Evolutionary conservation across 92 coral and sea anemone species (phyloP), one percentile per base, ranked within the genome.

Genomic region (Micromussa lordhowensis): DNA sequence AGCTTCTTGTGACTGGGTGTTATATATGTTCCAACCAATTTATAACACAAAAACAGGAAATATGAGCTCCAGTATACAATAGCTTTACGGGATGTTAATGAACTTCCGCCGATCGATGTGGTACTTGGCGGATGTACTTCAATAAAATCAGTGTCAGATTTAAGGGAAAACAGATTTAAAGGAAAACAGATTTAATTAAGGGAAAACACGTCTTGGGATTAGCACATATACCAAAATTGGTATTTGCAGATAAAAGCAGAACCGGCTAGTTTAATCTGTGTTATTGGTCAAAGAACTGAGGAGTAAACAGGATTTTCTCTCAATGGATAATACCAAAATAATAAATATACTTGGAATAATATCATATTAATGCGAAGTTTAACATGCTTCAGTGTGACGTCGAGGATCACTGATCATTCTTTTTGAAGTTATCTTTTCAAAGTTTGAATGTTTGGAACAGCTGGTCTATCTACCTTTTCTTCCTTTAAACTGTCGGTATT

Each of bases 21-120:
- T 0, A 55, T 53, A 55, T 29, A 11, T 58, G 49, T 48, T 53
- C 38, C 57, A 26, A 19, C n/a, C 58, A n/a, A 0, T 36, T 61
- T 81, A 64, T 66, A 64, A 38, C 58, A 34, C 49, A 13, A 32
- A 78, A 72, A 72, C 77, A 72, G 77, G 77, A 72, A 72, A 72
- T 1, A 16, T 24, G 28, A 35, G 28, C 38, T 22, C 16, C 82
- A 68, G 53, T 34, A 64, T 81, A n/a, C n/a, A 36, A 61, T 16
- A 24, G 75, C 85, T 35, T 63, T 4, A 40, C 57, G 19, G 51
- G 75, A 81, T 58, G 85, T 81, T 40, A 36, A 32, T 49, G 24
- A 15, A 24, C 85, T 81, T 81, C 85, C 85, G 85, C 58, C 26
- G 59, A 68, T 44, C 31, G 24, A 3, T 55, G 9, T 54, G 15